Percentiles rank a stretch among this genome's conserved stretches.
phyloP scores from a whole-genome alignment of 64 coral and sea anemone species.

The Montipora efflorescens region DNA sequence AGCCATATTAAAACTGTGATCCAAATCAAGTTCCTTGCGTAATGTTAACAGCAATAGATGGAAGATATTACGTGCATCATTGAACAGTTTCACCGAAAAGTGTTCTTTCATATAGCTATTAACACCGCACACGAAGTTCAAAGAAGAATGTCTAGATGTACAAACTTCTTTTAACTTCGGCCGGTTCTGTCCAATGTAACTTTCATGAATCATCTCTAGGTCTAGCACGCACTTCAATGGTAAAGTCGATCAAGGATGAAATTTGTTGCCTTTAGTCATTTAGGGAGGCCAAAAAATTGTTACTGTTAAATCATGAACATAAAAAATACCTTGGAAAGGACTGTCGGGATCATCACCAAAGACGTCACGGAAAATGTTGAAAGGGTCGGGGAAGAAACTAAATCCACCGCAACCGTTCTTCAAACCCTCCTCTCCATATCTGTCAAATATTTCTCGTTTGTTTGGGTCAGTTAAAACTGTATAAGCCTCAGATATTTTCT shows the following conservation, averaged over 20 bases:
- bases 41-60: constrained; percentile 19
- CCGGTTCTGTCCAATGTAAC: constrained; percentile 8
- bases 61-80: constrained; percentile 25
- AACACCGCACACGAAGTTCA: not conserved
- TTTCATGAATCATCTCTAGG: not conserved
- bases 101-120: not conserved
- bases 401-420: constrained; percentile 37
- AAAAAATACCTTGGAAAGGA: constrained; percentile 56
- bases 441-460: constrained; percentile 74
- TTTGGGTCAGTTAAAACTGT: constrained; percentile 75
- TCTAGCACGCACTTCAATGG: not conserved
- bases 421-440: constrained; percentile 54
- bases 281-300: not conserved
- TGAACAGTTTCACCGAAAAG: not conserved
- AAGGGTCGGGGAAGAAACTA: constrained; percentile 28
- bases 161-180: not conserved
- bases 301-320: not conserved
- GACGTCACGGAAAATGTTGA: constrained; percentile 69
- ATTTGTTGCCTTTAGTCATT: not conserved
- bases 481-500: constrained; percentile 86
- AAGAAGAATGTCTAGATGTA: not conserved
- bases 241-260: not conserved
- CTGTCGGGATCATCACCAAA: constrained; percentile 62
- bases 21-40: not conserved
- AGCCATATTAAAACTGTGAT: not conserved